Base-by-base conservation (phyloP, 2,113 vertebrate species). In the Tyrannus savana region DNA sequence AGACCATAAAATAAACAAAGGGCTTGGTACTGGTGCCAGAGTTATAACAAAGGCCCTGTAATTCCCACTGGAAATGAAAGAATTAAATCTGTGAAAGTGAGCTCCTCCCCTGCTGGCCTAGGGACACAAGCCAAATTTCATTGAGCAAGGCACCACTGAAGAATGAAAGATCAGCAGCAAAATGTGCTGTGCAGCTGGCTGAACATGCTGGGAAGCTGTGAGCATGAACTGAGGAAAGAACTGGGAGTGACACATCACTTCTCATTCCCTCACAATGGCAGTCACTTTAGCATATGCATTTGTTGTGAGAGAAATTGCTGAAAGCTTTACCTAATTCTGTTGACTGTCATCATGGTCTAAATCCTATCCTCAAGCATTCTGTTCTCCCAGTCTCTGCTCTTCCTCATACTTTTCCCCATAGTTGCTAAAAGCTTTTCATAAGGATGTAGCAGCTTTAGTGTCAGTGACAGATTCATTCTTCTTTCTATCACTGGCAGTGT, bases 181-280 rank as follows among this genome's bases (percentile, higher is more conserved):
- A 93, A 89, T 95, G 85, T 90, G 87, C 72, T 85, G 42, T 83
- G 75, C 92, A 96, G 90, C 90, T 95, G 92, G 75, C 77, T 77
- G 80, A 92, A 89, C 39, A 66, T 21, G 21, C 52, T 73, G 66
- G 30, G 60, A 90, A 96, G 76, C 74, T 83, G 25, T 52, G 42
- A 90, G 81, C 44, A 66, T 68, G 31, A 92, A 79, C 37, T 39
- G 44, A 97, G 67, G 42, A 86, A 44, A 95, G 41, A 39, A 72
- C 66, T 77, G 37, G 37, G 64, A 71, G 25, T 62, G 60, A 81
- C 73, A 75, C 19, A n/a, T 4, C 41, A n/a, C 78, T 93, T 86
- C 79, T 91, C 53, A 37, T 30, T 62, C 71, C 64, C 67, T 93
- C 58, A 81, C 59, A 71, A 62, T 19, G 14, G 58, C 3, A 81